Evolutionary conservation across 2,113 vertebrate genomes (phyloP).

Genomic region (human (Homo sapiens)): GRCh38 chr3:65629001-65629500

Average conservation of each 20-base stretch:
- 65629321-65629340: not conserved
- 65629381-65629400: not conserved
- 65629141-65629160: not conserved
- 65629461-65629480: not conserved
- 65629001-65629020: not conserved
- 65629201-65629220: not conserved
- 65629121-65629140: not conserved
- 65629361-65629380: not conserved
- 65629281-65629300: not conserved
- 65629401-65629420: not conserved
- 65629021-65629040: not conserved
- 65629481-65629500: not conserved
- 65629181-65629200: not conserved
- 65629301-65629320: accelerated
- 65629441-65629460: not conserved
- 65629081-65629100: not conserved
- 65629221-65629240: not conserved
- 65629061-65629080: not conserved
- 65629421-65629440: not conserved
- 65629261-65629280: not conserved
- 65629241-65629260: not conserved
- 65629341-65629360: not conserved
- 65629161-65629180: not conserved
- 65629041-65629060: not conserved
- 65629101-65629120: not conserved